Evolutionary conservation across 2,797 vertebrate species (phyloP).

Genomic region (Helostoma temminkii): DNA sequence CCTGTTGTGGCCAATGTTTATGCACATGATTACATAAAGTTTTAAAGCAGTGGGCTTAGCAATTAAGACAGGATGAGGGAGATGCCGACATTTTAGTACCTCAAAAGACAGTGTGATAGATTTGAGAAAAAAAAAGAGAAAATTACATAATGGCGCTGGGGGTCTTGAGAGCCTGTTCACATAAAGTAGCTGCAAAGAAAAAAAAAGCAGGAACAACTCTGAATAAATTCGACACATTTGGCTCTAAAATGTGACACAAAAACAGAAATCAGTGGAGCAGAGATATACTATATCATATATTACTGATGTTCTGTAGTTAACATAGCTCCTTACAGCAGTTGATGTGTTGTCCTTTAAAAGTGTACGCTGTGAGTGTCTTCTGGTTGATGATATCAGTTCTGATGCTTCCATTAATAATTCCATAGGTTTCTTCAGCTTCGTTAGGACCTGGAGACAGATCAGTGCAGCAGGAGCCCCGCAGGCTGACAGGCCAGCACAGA

Average conservation of each 20-base stretch:
- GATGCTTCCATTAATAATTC: constrained; percentile 48
- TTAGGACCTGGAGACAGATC: constrained; percentile 17
- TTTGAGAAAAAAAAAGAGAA: constrained; percentile 17
- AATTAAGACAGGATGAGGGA: constrained; percentile 20
- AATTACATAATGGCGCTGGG: constrained; percentile 65
- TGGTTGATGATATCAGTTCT: accelerated
- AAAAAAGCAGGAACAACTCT: neutral
- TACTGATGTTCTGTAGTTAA: neutral
- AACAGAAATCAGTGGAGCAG: neutral
- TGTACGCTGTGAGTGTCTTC: constrained; percentile 16
- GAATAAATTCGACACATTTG: neutral
- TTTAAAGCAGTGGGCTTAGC: neutral
- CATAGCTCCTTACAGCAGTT: constrained; percentile 76
- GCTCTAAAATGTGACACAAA: neutral
- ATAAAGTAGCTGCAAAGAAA: constrained; percentile 69
- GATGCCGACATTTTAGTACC: constrained; percentile 26
- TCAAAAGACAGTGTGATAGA: neutral
- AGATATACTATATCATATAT: no score
- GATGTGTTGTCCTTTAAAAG: accelerated
- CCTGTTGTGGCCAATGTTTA: constrained; percentile 48
- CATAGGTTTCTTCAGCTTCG: accelerated
- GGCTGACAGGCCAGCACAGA: constrained; percentile 61
- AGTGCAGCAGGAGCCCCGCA: constrained; percentile 73
- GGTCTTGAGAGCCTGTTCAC: constrained; percentile 26
- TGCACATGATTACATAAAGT: constrained; percentile 24